These are phyloP conservation scores for Plebejus argus DNA, from an alignment of 2,888 invertebrate genomes.

Conservation along the genomic window DNA sequence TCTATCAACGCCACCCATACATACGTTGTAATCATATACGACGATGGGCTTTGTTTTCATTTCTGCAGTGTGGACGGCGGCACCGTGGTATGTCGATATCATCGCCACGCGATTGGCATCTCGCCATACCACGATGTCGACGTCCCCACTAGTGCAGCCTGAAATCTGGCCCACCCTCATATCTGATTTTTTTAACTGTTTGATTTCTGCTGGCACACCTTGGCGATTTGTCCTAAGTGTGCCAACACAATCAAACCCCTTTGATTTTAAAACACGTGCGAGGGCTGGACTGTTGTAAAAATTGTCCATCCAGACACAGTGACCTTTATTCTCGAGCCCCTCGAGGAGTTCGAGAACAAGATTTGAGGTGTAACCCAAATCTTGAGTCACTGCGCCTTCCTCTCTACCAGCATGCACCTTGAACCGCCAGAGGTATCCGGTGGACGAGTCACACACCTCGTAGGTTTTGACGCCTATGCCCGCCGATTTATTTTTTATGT, in stretches of 20 bases:
- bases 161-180: slow-evolving; percentile 3
- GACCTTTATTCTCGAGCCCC: neutral
- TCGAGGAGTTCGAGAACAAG: neutral
- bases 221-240: slow-evolving; percentile 18
- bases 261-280: neutral
- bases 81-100: no score
- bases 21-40: slow-evolving; percentile 2
- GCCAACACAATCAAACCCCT: slow-evolving; percentile 16
- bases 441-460: neutral
- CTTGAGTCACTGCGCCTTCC: neutral
- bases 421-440: neutral
- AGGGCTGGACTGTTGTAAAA: slow-evolving; percentile 24
- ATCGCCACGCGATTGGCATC: no score
- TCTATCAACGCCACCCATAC: neutral
- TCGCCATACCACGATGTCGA: slow-evolving; percentile 3
- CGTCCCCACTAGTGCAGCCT: slow-evolving; percentile 18
- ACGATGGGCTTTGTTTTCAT: neutral
- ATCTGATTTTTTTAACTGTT: slow-evolving; percentile 5
- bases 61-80: no score
- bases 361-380: neutral
- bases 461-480: no score
- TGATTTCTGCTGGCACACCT: slow-evolving; percentile 1
- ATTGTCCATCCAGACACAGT: slow-evolving; percentile 21
- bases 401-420: slow-evolving; percentile 23
- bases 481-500: no score